phyloP scores from a whole-genome alignment of 35 echinoderm and acorn worm genomes.

The Ophiothrix spiculata region DNA sequence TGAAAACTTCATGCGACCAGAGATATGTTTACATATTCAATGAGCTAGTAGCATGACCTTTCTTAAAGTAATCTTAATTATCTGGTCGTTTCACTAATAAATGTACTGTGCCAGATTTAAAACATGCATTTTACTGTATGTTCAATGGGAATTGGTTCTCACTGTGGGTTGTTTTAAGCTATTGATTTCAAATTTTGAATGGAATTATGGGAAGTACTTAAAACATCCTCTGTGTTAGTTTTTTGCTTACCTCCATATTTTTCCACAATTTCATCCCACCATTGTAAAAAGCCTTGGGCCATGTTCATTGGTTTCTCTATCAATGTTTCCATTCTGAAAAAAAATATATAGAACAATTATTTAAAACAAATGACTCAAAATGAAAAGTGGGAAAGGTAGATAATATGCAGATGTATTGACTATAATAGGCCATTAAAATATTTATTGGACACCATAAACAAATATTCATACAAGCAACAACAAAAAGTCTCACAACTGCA shows the following conservation, averaged over 20 bases:
- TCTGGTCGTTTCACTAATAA: background rate
- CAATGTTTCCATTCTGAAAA: background rate
- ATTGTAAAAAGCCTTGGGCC: background rate
- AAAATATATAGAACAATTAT: background rate
- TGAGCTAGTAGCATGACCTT: too few relatives aligned
- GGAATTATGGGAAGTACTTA: too few relatives aligned
- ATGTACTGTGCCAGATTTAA: background rate
- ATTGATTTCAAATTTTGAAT: background rate
- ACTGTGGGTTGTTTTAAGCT: background rate
- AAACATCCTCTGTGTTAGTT: background rate
- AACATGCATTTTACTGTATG: background rate
- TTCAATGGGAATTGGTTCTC: background rate
- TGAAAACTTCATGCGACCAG: too few relatives aligned
- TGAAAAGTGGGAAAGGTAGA: too few relatives aligned
- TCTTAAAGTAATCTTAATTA: background rate
- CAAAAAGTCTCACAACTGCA: too few relatives aligned
- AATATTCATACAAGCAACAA: too few relatives aligned
- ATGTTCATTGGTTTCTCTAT: background rate
- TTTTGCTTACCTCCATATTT: background rate
- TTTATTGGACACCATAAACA: too few relatives aligned
- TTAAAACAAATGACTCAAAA: too few relatives aligned
- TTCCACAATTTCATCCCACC: background rate
- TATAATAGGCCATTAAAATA: too few relatives aligned
- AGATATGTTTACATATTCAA: too few relatives aligned
- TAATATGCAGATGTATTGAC: too few relatives aligned